Base-by-base conservation (phyloP, 2,797 vertebrate species). In the Paramormyrops hopkinsi region DNA sequence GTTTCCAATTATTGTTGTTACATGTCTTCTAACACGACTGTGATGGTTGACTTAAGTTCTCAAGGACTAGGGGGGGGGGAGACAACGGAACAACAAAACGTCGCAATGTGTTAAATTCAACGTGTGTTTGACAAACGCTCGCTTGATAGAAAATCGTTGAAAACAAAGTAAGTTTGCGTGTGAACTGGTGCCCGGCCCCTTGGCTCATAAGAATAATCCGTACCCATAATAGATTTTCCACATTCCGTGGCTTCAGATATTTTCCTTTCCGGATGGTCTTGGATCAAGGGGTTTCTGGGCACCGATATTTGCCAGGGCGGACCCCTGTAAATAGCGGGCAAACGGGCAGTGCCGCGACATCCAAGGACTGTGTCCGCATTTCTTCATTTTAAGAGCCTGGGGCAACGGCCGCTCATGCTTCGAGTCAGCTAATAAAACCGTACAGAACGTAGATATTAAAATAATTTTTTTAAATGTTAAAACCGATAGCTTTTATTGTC, bases 181-280 rank as follows among this genome's bases (percentile, higher is more conserved):
- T 62, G n/a, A 54, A 50, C 44, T 48, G 7, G 25, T 73, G 53
- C 54, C 17, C 4, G 8, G 17, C 2, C 29, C 29, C 25, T 86
- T 86, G 83, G 44, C 83, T 50, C 44, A 41, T 19, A 73, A 53
- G 22, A 22, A 22, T 33, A 86, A 50, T 25, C 33, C 46, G n/a
- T 89, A 59, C 53, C 79, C 82, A 50, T 46, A 25, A 62, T 33
- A 46, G 56, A 3, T 86, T 17, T 86, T 83, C 54, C 54, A 25
- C 54, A 17, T 82, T 41, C 41, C 62, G 79, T 65, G 82, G 79
- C 54, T 33, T 46, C 54, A 37, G 46, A 89, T 65, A 65, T 83
- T 89, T 54, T 54, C 37, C 12, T 59, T 62, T 44, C 79, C 79
- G 25, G 37, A 85, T 84, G 82, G 88, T 76, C 79, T 86, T 54